A percentile compares a stretch with the other conserved stretches of the same genome.
Conservation (phyloP, 2,888 invertebrate genomes). For the Podotricha telesiphe region DNA sequence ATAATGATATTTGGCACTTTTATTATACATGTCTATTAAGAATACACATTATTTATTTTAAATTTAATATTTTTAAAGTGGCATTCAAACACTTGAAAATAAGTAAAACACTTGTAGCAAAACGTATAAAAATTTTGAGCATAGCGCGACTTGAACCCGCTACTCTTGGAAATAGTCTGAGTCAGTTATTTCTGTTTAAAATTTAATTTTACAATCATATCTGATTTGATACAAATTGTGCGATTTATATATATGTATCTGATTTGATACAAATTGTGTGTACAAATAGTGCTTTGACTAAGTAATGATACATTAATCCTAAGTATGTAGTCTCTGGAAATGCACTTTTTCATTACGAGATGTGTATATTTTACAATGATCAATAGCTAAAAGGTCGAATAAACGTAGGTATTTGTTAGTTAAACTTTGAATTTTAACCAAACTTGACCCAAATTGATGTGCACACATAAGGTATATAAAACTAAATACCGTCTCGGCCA, state of each 20-base stretch:
- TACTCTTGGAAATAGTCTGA: too few relatives aligned
- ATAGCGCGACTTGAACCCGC: too few relatives aligned
- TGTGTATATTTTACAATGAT: not conserved
- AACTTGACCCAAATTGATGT: conserved; percentile 33
- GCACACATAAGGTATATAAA: conserved; percentile 13
- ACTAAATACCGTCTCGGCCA: conserved; percentile 3
- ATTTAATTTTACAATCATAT: too few relatives aligned
- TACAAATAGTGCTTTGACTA: too few relatives aligned
- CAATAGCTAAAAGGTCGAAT: conserved; percentile 7
- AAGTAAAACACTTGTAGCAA: not conserved
- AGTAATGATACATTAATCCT: too few relatives aligned
- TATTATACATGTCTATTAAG: not conserved
- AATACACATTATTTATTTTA: not conserved
- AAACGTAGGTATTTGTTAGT: conserved; percentile 7
- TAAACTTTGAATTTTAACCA: conserved; percentile 10
- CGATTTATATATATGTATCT: too few relatives aligned
- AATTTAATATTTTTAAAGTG: too few relatives aligned
- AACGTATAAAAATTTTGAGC: too few relatives aligned
- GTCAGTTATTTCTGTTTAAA: too few relatives aligned
- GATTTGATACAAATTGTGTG: too few relatives aligned
- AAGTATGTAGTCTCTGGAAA: not conserved
- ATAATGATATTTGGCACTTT: not conserved
- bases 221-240: too few relatives aligned
- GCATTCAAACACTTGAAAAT: not conserved
- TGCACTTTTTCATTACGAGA: not conserved